A percentile compares a stretch with the other conserved stretches of the same genome.
Conservation (phyloP, 2,888 invertebrate genomes). For the Eilema sororculum region DNA sequence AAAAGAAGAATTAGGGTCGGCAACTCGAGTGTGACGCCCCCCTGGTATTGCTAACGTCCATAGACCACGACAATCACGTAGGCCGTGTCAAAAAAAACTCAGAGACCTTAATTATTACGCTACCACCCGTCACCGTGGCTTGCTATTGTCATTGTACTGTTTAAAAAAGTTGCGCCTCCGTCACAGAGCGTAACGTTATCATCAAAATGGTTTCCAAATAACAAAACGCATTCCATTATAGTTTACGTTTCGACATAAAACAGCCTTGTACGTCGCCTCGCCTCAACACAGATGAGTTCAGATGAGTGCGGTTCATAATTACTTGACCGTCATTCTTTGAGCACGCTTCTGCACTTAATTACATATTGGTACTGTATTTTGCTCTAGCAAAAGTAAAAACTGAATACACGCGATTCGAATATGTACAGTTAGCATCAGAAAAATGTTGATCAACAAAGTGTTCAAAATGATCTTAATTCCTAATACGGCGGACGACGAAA, state of each 20-base stretch:
- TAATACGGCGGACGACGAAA: too few relatives aligned
- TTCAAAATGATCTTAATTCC: too few relatives aligned
- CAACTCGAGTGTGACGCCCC: too few relatives aligned
- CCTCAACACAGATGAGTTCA: conserved; percentile 25
- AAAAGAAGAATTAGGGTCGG: too few relatives aligned
- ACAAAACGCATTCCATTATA: conserved; percentile 1
- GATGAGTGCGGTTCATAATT: conserved; percentile 33
- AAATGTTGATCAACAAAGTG: too few relatives aligned
- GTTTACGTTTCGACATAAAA: conserved; percentile 1
- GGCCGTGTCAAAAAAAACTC: too few relatives aligned
- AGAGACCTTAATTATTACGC: too few relatives aligned
- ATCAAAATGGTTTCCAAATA: conserved; percentile 16
- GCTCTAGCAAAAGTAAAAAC: background rate
- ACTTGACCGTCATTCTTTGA: conserved; percentile 44
- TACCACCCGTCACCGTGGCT: too few relatives aligned
- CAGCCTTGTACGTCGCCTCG: conserved; percentile 6
- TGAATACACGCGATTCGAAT: background rate
- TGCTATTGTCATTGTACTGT: background rate
- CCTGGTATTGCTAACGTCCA: too few relatives aligned
- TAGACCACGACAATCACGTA: too few relatives aligned
- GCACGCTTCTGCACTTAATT: conserved; percentile 39
- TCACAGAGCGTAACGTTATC: background rate
- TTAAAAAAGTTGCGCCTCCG: background rate
- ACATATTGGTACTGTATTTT: background rate
- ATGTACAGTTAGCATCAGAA: too few relatives aligned